A percentile compares a stretch with the other conserved stretches of the same genome.
These are phyloP conservation scores for Pseudachorutes palmiensis DNA, from an alignment of 1,140 invertebrate species.

Conservation along the genomic window DNA sequence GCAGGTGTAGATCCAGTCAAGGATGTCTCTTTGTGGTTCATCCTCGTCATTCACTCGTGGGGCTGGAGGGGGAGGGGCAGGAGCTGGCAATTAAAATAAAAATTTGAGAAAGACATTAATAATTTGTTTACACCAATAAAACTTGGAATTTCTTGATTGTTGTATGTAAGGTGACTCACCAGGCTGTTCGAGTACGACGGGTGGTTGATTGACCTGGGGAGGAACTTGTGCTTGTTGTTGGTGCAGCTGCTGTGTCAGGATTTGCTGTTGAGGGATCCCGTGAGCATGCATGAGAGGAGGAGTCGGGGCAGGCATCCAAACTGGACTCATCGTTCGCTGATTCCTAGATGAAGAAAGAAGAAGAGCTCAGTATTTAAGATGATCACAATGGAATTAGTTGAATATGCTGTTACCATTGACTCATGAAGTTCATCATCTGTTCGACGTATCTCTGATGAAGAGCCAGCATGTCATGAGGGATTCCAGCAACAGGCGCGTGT, in stretches of 20 bases:
- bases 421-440: conserved; percentile 36
- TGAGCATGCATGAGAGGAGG: background rate
- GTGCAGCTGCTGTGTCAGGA: background rate
- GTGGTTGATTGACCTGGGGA: conserved; percentile 10
- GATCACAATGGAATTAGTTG: background rate
- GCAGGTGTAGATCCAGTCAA: conserved; percentile 38
- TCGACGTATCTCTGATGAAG: conserved; percentile 34
- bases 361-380: background rate
- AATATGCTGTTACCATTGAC: conserved; percentile 23
- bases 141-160: background rate
- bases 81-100: background rate
- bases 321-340: background rate
- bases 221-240: background rate
- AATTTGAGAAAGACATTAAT: background rate
- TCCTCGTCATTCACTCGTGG: conserved; percentile 27
- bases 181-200: conserved; percentile 6
- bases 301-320: background rate
- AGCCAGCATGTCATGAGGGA: conserved; percentile 29
- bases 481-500: conserved; percentile 13
- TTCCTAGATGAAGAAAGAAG: background rate
- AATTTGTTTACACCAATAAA: too few relatives aligned
- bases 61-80: background rate
- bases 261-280: background rate
- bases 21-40: conserved; percentile 29
- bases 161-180: conserved; percentile 6